These are phyloP conservation scores for Melanerpes aurifrons DNA, from an alignment of 2,113 vertebrate genomes.

Conservation along the genomic window DNA sequence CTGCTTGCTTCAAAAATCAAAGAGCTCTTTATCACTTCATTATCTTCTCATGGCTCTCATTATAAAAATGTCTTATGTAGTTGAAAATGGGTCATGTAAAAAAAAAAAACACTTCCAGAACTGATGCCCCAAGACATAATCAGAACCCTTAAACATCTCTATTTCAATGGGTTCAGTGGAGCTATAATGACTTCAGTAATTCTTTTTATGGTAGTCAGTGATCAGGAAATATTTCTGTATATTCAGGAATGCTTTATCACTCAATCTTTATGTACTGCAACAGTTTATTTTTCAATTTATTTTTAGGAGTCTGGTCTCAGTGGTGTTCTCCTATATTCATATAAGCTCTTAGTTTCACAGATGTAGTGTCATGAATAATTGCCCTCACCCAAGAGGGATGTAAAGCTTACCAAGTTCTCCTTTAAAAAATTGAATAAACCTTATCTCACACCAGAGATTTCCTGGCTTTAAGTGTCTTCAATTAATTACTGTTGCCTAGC, in stretches of 20 bases:
- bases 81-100: constrained; percentile 22
- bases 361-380: neutral
- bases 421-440: constrained; percentile 26
- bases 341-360: neutral
- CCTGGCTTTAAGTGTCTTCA: constrained; percentile 35
- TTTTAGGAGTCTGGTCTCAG: neutral
- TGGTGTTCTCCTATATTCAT: neutral
- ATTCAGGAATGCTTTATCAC: neutral
- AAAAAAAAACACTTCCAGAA: neutral
- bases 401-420: neutral
- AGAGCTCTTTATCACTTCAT: neutral
- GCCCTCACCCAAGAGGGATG: neutral
- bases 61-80: constrained; percentile 7
- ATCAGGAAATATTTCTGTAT: constrained; percentile 8
- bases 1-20: neutral
- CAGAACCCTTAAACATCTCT: neutral
- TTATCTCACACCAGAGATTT: constrained; percentile 33
- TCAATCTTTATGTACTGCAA: neutral
- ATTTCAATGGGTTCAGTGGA: neutral
- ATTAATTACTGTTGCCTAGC: constrained; percentile 58
- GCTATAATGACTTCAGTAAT: neutral
- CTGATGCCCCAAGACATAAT: neutral
- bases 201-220: neutral
- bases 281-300: constrained; percentile 12
- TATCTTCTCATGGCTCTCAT: neutral